phyloP scores from a whole-genome alignment of 2,797 vertebrate genomes.

The Halcyon smyrnensis region DNA sequence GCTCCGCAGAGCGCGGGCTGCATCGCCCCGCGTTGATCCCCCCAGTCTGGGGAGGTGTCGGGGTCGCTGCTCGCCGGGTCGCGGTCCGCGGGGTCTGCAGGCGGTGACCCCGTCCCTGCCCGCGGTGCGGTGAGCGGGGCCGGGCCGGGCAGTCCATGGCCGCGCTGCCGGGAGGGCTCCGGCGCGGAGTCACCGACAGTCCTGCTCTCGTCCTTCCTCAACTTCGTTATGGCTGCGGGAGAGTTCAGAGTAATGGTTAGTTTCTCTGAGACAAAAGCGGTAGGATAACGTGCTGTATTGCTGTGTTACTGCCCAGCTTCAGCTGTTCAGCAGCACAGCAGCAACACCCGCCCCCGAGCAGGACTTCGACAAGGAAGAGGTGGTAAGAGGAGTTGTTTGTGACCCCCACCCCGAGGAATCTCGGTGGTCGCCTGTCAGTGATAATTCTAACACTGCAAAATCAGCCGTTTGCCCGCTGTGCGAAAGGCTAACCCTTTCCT shows the following conservation, averaged over 20 bases:
- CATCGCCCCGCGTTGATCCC: fast-evolving
- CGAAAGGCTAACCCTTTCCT: fast-evolving
- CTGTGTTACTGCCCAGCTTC: not conserved
- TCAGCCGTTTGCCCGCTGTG: fast-evolving
- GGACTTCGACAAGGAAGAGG: too few species aligned
- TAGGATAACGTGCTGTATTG: fast-evolving
- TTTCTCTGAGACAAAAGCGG: not conserved
- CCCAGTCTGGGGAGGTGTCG: not conserved
- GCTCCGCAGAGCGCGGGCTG: fast-evolving
- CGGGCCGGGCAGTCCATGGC: not conserved
- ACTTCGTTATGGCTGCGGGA: not conserved
- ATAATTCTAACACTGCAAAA: fast-evolving
- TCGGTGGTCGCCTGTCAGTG: fast-evolving
- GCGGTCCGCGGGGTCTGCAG: not conserved
- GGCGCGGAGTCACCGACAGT: not conserved
- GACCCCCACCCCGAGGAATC: not conserved
- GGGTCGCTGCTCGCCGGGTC: not conserved
- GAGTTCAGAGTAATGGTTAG: fast-evolving
- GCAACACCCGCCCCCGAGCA: not conserved
- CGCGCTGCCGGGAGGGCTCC: not conserved
- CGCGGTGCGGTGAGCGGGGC: too few species aligned
- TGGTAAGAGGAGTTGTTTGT: fast-evolving
- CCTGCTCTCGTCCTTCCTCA: not conserved
- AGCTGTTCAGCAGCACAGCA: not conserved
- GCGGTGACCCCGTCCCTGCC: not conserved